Percentiles rank a stretch among this genome's conserved stretches.
phyloP scores from a whole-genome alignment of 2,113 vertebrate species.

The Corythaixoides concolor region DNA sequence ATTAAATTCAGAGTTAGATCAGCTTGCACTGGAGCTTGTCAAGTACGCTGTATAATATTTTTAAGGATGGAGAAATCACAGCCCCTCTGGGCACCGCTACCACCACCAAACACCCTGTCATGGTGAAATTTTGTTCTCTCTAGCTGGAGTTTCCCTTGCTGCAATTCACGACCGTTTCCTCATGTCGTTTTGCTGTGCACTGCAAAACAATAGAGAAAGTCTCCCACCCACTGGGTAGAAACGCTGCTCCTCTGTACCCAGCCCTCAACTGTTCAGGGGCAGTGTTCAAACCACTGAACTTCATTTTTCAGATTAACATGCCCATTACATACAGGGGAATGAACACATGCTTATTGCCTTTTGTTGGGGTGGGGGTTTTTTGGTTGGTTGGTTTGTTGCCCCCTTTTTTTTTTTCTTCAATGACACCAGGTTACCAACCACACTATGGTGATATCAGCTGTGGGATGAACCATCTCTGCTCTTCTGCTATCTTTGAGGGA shows the following conservation, averaged over 20 bases:
- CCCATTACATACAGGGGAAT: not conserved
- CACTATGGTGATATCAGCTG: not conserved
- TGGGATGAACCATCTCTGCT: not conserved
- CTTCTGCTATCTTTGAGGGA: not conserved
- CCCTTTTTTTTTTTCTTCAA: too few species aligned
- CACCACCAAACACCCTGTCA: not conserved
- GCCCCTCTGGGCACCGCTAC: not conserved
- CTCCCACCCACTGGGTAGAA: not conserved
- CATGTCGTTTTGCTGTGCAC: fast-evolving
- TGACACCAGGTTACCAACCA: not conserved
- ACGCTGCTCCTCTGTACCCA: fast-evolving
- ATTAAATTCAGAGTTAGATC: not conserved
- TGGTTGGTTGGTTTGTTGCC: not conserved
- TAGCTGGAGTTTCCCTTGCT: not conserved
- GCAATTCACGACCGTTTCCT: not conserved
- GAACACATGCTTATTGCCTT: not conserved
- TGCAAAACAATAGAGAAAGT: not conserved
- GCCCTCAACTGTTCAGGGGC: not conserved
- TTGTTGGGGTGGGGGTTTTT: not conserved
- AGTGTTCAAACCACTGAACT: not conserved
- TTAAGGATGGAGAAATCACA: not conserved
- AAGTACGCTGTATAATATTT: not conserved
- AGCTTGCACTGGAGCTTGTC: not conserved
- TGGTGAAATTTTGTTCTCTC: not conserved
- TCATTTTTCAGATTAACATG: not conserved